Evolutionary conservation across 2,113 vertebrate species (phyloP).

Genomic region (Aspidoscelis tigris): DNA sequence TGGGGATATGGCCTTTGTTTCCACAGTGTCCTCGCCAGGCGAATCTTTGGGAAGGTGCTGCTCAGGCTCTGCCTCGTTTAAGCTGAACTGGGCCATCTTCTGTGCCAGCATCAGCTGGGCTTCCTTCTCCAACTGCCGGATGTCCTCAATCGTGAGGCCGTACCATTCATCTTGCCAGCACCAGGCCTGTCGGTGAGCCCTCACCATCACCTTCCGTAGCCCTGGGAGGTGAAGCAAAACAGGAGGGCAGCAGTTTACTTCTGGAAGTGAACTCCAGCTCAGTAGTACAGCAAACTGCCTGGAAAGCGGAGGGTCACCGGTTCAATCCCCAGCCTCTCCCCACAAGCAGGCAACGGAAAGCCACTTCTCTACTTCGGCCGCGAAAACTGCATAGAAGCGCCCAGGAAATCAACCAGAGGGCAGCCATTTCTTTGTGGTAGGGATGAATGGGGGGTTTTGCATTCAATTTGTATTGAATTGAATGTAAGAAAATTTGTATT

Average conservation of each 20-base stretch:
- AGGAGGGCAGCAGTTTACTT: rapidly evolving
- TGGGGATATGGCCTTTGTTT: conserved; percentile 65
- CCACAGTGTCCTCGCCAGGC: conserved; percentile 57
- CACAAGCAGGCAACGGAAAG: too few species aligned
- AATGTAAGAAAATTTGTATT: too few species aligned
- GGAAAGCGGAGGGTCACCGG: too few species aligned
- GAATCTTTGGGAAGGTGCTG: conserved; percentile 67
- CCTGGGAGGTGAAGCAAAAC: conserved; percentile 69
- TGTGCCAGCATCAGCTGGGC: conserved; percentile 91
- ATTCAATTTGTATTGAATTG: too few species aligned
- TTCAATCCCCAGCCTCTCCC: too few species aligned
- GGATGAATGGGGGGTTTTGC: not conserved
- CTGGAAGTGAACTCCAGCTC: not conserved
- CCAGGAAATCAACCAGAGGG: too few species aligned
- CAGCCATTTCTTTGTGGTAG: too few species aligned
- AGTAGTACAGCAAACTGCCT: not conserved
- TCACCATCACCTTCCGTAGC: conserved; percentile 94
- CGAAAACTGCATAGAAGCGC: not conserved
- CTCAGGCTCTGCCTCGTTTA: conserved; percentile 75
- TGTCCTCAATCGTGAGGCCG: conserved; percentile 95
- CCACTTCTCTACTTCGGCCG: too few species aligned
- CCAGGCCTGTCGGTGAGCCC: conserved; percentile 97
- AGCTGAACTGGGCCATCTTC: conserved; percentile 93
- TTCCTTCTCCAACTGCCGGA: conserved; percentile 94
- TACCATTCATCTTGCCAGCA: conserved; percentile 99